Evolutionary conservation across 2,113 vertebrate species (phyloP).

Genomic region (cat (Felis catus)): F.catus_Fca126_mat1.0 CM031418.1:130901001-130901500

Average conservation of each 20-base stretch:
- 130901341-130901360: background rate
- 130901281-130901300: background rate
- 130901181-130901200: background rate
- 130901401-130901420: background rate
- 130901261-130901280: too few relatives aligned
- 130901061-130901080: background rate
- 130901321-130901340: background rate
- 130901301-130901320: background rate
- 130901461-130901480: background rate
- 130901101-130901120: too few relatives aligned
- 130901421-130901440: background rate
- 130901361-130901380: background rate
- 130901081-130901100: background rate
- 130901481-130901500: background rate
- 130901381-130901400: background rate
- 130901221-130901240: fast-evolving
- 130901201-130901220: background rate
- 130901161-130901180: background rate
- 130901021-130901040: fast-evolving
- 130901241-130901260: background rate
- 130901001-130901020: too few relatives aligned
- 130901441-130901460: background rate
- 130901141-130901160: background rate
- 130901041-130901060: background rate
- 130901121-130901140: background rate